A percentile compares a stretch with the other conserved stretches of the same genome.
phyloP scores from a whole-genome alignment of 2,797 vertebrate species.

The Manis javanica region DNA sequence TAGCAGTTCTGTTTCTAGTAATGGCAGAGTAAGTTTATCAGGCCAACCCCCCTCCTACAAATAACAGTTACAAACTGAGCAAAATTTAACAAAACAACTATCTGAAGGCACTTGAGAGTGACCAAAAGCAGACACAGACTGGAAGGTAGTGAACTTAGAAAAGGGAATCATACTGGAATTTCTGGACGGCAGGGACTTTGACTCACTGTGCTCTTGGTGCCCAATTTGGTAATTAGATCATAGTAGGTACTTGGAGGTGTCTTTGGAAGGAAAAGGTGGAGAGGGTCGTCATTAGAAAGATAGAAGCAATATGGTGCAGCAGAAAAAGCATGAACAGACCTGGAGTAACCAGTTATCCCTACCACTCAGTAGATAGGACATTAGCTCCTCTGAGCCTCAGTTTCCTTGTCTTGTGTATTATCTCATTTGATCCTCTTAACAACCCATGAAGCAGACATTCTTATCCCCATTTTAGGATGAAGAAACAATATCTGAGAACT shows the following conservation, averaged over 20 bases:
- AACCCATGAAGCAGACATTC: slow-evolving; percentile 4
- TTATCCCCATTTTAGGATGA: not conserved
- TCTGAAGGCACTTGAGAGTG: not conserved
- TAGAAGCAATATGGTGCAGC: not conserved
- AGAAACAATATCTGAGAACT: slow-evolving; percentile 24
- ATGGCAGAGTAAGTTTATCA: not conserved
- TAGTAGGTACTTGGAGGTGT: not conserved
- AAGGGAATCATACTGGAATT: not conserved
- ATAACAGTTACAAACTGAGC: slow-evolving; percentile 17
- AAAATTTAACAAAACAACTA: not conserved
- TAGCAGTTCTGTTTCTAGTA: not conserved
- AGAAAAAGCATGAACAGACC: not conserved
- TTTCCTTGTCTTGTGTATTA: slow-evolving; percentile 16
- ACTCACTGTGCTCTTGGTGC: slow-evolving; percentile 2
- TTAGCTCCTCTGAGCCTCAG: not conserved
- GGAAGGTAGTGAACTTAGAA: not conserved
- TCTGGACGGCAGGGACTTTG: not conserved
- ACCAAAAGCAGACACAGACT: not conserved
- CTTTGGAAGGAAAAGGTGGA: not conserved
- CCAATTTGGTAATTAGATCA: slow-evolving; percentile 1
- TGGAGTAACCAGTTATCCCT: not conserved
- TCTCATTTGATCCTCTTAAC: slow-evolving; percentile 11
- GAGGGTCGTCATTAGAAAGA: not conserved
- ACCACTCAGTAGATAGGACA: not conserved
- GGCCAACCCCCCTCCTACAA: not conserved